These are phyloP conservation scores for Olivierus martensii DNA, from an alignment of 1,140 invertebrate species.

Conservation along the genomic window DNA sequence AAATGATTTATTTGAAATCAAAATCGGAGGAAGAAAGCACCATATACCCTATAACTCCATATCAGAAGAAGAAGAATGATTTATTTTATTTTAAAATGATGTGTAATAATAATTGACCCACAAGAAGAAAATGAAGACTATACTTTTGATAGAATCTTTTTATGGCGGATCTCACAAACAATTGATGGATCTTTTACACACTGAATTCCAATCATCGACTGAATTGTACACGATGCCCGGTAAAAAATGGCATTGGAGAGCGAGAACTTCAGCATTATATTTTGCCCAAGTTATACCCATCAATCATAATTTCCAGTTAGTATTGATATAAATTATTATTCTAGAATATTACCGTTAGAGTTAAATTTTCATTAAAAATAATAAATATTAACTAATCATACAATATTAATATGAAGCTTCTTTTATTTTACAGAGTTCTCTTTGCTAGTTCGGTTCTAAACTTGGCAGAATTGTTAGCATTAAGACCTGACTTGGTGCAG, in stretches of 20 bases:
- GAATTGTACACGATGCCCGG: conserved; percentile 42
- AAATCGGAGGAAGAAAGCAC: too few species aligned
- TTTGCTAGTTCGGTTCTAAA: conserved; percentile 59
- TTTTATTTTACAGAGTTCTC: conserved; percentile 32
- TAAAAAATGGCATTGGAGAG: conserved; percentile 68
- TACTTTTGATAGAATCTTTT: conserved; percentile 44
- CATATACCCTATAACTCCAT: too few species aligned
- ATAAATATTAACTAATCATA: too few species aligned
- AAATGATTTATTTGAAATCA: too few species aligned
- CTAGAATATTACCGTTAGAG: too few species aligned
- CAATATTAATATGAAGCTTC: too few species aligned
- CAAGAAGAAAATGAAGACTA: not conserved
- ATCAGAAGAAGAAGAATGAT: too few species aligned
- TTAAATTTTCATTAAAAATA: too few species aligned
- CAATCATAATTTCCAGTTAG: conserved; percentile 35
- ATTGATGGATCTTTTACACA: conserved; percentile 41
- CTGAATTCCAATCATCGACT: conserved; percentile 21
- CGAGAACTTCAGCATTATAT: conserved; percentile 48
- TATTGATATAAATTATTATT: conserved; percentile 1
- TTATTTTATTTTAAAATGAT: too few species aligned
- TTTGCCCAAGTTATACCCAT: conserved; percentile 44
- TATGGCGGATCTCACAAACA: conserved; percentile 57
- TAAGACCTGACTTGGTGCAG: conserved; percentile 44
- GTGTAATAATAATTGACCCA: too few species aligned
- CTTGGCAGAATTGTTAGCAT: conserved; percentile 49